A percentile compares a stretch with the other conserved stretches of the same genome.
Evolutionary conservation across 2,888 invertebrate species (phyloP).

Genomic region (Lamellibrachia satsuma): DNA sequence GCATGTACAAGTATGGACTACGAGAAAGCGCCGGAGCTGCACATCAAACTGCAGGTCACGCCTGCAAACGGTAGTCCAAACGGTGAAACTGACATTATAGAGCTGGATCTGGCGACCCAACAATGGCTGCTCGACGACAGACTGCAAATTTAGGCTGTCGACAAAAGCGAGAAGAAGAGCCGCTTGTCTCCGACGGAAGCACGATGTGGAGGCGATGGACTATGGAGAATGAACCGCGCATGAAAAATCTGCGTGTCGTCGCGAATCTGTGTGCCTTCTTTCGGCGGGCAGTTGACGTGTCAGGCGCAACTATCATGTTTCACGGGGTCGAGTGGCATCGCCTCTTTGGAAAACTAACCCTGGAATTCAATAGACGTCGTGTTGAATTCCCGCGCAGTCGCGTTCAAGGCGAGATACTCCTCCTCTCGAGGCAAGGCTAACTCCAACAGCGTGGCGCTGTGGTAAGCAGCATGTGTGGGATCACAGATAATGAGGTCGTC

Average conservation of each 20-base stretch:
- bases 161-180: no score
- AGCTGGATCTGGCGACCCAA: no score
- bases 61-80: no score
- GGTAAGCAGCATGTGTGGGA: neutral
- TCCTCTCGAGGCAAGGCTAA: neutral
- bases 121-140: no score
- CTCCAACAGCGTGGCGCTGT: neutral
- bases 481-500: conserved; percentile 3
- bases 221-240: neutral
- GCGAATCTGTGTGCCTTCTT: neutral
- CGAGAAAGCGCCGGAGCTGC: no score
- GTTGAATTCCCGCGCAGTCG: neutral
- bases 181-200: no score
- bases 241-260: neutral
- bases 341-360: neutral
- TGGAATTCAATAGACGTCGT: neutral
- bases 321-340: conserved; percentile 7
- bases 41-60: no score
- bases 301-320: neutral
- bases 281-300: neutral
- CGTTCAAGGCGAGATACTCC: neutral
- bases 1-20: no score
- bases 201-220: neutral
- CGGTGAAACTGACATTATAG: no score
- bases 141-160: no score